phyloP scores from a whole-genome alignment of 2,888 invertebrate genomes.

The Lordiphosa andalusiaca region DNA sequence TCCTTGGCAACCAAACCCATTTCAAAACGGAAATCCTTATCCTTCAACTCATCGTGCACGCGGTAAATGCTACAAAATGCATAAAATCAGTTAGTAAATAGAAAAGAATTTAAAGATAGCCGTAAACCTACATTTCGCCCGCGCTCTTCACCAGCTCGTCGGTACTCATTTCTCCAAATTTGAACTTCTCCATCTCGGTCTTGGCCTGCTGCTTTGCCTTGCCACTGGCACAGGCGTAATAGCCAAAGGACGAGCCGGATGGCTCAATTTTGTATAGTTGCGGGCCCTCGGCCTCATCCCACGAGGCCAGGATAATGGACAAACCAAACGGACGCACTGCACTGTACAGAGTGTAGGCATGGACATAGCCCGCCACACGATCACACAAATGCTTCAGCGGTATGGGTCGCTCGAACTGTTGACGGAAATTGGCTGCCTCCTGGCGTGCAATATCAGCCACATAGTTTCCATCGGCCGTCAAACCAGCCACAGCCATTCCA shows the following conservation, averaged over 20 bases:
- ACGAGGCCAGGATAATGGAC: slow-evolving; percentile 92
- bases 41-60: slow-evolving; percentile 95
- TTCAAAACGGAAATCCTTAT: slow-evolving; percentile 93
- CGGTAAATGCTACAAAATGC: slow-evolving; percentile 87
- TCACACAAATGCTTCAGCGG: slow-evolving; percentile 95
- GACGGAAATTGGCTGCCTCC: slow-evolving; percentile 96
- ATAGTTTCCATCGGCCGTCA: slow-evolving; percentile 96
- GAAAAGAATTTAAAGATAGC: not conserved
- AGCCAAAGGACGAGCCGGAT: slow-evolving; percentile 97
- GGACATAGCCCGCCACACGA: slow-evolving; percentile 96
- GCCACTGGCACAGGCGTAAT: slow-evolving; percentile 97
- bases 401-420: slow-evolving; percentile 92
- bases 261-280: slow-evolving; percentile 97
- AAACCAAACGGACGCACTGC: slow-evolving; percentile 99
- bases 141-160: slow-evolving; percentile 95
- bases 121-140: slow-evolving; percentile 89
- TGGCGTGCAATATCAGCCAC: slow-evolving; percentile 95
- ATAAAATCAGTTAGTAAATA: not conserved
- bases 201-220: slow-evolving; percentile 99
- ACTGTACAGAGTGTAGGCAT: slow-evolving; percentile 98
- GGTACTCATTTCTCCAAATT: slow-evolving; percentile 90
- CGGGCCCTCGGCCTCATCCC: slow-evolving; percentile 89
- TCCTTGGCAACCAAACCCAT: slow-evolving; percentile 95
- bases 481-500: slow-evolving; percentile 95
- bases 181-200: slow-evolving; percentile 99